Conservation (phyloP, 2,888 invertebrate species). For the Nudaria mundana region DNA sequence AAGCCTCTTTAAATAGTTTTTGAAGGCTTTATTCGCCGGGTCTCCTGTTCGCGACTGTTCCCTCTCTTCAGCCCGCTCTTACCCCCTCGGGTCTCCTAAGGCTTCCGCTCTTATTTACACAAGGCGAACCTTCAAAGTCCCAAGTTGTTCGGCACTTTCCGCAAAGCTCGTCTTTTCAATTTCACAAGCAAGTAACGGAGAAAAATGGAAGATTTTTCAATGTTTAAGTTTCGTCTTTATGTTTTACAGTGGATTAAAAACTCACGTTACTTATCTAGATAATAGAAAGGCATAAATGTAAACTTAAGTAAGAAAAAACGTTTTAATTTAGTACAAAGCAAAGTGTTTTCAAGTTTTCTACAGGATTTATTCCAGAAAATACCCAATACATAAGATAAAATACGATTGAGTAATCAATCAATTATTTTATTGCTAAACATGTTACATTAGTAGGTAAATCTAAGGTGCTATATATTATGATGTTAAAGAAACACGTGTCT, state of each 20-base stretch:
- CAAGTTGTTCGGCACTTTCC: constrained; percentile 54
- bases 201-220: constrained; percentile 18
- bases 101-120: constrained; percentile 66
- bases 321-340: too few relatives aligned
- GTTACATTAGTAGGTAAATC: too few relatives aligned
- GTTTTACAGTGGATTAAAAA: background rate
- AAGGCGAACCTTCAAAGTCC: constrained; percentile 60
- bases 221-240: background rate
- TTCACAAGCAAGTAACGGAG: constrained; percentile 34
- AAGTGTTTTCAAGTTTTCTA: too few relatives aligned
- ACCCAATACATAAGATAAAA: too few relatives aligned
- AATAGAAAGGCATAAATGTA: background rate
- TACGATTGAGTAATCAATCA: too few relatives aligned
- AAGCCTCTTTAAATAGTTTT: constrained; percentile 74
- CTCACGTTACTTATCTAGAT: background rate
- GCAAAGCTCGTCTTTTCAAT: constrained; percentile 39
- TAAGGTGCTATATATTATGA: too few relatives aligned
- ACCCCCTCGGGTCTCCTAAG: constrained; percentile 28
- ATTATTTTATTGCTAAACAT: too few relatives aligned
- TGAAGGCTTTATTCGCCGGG: constrained; percentile 55
- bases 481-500: too few relatives aligned
- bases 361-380: too few relatives aligned
- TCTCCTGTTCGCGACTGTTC: constrained; percentile 51
- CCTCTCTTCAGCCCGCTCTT: constrained; percentile 21
- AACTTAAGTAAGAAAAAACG: too few relatives aligned